phyloP scores from a whole-genome alignment of 2,797 vertebrate species.

The Steatocranus sp. region DNA sequence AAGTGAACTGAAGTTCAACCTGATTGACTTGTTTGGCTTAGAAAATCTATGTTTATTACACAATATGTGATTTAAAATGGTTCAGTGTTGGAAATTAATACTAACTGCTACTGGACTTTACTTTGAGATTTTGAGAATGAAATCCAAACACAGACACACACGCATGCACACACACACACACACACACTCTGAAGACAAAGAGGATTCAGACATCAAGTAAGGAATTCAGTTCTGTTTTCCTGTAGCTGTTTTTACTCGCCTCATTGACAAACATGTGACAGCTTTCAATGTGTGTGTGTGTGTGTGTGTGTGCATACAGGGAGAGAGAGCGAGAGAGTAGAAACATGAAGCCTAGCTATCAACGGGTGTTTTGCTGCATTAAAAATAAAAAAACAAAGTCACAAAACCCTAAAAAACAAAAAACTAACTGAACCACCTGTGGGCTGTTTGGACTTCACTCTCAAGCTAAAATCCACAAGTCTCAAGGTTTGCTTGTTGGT shows the following conservation, averaged over 20 bases:
- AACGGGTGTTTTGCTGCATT: constrained; percentile 1
- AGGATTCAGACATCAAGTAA: neutral
- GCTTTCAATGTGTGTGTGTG: neutral
- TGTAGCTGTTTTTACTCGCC: constrained; percentile 31
- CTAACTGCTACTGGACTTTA: neutral
- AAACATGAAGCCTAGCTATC: neutral
- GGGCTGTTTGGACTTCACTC: neutral
- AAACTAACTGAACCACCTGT: neutral
- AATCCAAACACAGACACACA: neutral
- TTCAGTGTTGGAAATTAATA: neutral
- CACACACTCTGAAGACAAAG: neutral
- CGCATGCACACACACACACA: rapidly evolving
- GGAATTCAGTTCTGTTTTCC: neutral
- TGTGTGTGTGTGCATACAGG: neutral
- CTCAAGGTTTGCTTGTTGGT: neutral
- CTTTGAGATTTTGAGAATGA: neutral
- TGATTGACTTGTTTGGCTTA: neutral
- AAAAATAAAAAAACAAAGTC: neutral
- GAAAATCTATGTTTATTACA: neutral
- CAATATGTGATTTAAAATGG: neutral
- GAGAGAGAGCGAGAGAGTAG: neutral
- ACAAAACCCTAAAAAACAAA: neutral
- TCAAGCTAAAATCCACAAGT: neutral
- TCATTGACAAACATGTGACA: constrained; percentile 27
- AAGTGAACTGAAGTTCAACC: neutral